A percentile compares a stretch with the other conserved stretches of the same genome.
phyloP scores from a whole-genome alignment of 2,888 invertebrate species.

The Harpalus rubripes region DNA sequence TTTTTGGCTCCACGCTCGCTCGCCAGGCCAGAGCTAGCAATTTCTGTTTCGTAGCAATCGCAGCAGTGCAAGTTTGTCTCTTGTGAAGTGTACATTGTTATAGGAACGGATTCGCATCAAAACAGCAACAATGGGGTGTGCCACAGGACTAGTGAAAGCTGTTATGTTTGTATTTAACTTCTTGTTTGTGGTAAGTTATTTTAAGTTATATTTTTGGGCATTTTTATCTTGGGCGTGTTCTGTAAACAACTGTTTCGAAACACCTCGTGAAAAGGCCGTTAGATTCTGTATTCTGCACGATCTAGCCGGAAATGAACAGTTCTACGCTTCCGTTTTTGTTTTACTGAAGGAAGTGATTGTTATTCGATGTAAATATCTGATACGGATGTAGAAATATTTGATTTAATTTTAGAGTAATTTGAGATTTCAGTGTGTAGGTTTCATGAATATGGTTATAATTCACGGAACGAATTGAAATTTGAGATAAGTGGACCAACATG shows the following conservation, averaged over 20 bases:
- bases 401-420: neutral
- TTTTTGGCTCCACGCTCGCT: conserved; percentile 5
- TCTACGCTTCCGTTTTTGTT: conserved; percentile 27
- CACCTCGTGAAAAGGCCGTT: conserved; percentile 10
- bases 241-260: conserved; percentile 27
- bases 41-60: neutral
- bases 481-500: conserved; percentile 8
- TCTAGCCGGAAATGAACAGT: conserved; percentile 12
- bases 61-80: conserved; percentile 15
- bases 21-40: neutral
- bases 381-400: neutral
- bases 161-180: conserved; percentile 77
- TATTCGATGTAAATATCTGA: neutral
- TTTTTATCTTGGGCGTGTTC: conserved; percentile 40
- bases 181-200: conserved; percentile 86
- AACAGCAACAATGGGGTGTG: conserved; percentile 74
- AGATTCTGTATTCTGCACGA: conserved; percentile 25
- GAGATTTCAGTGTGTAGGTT: neutral
- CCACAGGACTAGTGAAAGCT: conserved; percentile 76
- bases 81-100: conserved; percentile 1
- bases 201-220: conserved; percentile 6
- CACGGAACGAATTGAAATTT: neutral
- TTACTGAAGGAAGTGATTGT: neutral
- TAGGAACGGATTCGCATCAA: neutral
- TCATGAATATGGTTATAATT: neutral